Percentiles rank a stretch among this genome's conserved stretches.
Evolutionary conservation across 2,888 invertebrate genomes (phyloP).

Genomic region (Busseola fusca): DNA sequence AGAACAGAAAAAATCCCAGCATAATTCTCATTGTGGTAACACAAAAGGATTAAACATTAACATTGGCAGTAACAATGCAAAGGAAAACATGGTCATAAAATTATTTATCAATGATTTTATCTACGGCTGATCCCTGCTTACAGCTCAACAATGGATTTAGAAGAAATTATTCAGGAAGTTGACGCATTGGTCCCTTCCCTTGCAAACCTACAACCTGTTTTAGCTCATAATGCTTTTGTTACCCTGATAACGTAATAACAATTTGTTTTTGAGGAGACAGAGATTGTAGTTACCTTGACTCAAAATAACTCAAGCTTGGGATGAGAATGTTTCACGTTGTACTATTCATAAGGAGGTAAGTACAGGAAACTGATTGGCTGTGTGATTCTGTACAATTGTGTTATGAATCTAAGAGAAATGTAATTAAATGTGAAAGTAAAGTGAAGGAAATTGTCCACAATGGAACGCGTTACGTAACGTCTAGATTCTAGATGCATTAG

Average conservation of each 20-base stretch:
- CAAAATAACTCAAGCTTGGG: background rate
- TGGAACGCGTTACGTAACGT: conserved; percentile 18
- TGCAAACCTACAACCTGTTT: conserved; percentile 71
- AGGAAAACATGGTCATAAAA: conserved; percentile 62
- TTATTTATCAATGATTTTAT: conserved; percentile 71
- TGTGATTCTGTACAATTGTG: conserved; percentile 31
- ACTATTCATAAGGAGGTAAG: background rate
- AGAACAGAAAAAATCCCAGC: conserved; percentile 10
- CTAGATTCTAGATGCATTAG: conserved; percentile 23
- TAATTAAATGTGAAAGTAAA: conserved; percentile 15
- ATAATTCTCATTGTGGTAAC: conserved; percentile 35
- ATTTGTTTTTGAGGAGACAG: conserved; percentile 48
- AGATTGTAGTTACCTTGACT: conserved; percentile 1
- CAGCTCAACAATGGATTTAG: conserved; percentile 66
- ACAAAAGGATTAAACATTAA: conserved; percentile 54
- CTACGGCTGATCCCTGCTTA: conserved; percentile 74
- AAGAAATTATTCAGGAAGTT: conserved; percentile 79
- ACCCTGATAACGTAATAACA: conserved; percentile 72
- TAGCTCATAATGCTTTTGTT: conserved; percentile 71
- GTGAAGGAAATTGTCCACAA: conserved; percentile 26
- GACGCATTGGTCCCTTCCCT: conserved; percentile 78
- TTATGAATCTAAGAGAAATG: conserved; percentile 2
- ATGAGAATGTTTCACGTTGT: conserved; percentile 2
- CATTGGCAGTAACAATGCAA: conserved; percentile 51
- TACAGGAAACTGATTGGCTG: conserved; percentile 17